Evolutionary conservation across 2,888 invertebrate species (phyloP), one percentile per base, ranked within the genome.

Genomic region (Acronicta leporina): DNA sequence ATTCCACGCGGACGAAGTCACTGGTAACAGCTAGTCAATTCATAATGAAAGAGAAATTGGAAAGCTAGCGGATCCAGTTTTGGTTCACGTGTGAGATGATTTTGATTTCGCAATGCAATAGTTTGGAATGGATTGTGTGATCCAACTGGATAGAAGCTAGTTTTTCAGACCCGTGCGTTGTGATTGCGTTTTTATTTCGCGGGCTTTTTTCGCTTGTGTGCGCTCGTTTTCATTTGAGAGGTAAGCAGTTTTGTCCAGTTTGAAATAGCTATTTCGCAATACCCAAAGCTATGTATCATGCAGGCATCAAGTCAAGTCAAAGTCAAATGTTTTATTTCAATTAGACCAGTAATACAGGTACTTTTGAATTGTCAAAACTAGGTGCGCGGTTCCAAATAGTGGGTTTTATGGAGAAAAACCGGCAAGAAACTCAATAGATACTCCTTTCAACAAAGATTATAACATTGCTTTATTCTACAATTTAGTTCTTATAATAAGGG

Each of bases 1-100:
- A n/a, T n/a, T n/a, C n/a, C n/a, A n/a, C n/a, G n/a, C n/a, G n/a
- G n/a, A n/a, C n/a, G n/a, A n/a, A n/a, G n/a, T n/a, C n/a, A n/a
- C n/a, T n/a, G n/a, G 25, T 2, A 2, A 5, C 5, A 25, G 2
- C 25, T 25, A 4, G 5, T 38, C 38, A 38, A 38, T 38, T 5
- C 14, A 54, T 71, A 77, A 69, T 73, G 62, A 68, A 72, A 68
- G 56, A 71, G 76, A 68, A 73, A 81, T 75, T 74, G 68, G 50
- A 25, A 33, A 38, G 35, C 15, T 44, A 14, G 15, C 46, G 45
- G 48, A 43, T 33, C 44, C 35, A 38, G 30, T 66, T 65, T 59
- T 50, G 52, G 57, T 55, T 44, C 27, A 35, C 46, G 7, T 41
- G 7, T 44, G 53, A 52, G 63, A 63, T 74, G 54, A 62, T 48